Percentiles rank a stretch among this genome's conserved stretches.
These are phyloP conservation scores for Osmerus eperlanus DNA, from an alignment of 2,113 vertebrate genomes.

Conservation along the genomic window DNA sequence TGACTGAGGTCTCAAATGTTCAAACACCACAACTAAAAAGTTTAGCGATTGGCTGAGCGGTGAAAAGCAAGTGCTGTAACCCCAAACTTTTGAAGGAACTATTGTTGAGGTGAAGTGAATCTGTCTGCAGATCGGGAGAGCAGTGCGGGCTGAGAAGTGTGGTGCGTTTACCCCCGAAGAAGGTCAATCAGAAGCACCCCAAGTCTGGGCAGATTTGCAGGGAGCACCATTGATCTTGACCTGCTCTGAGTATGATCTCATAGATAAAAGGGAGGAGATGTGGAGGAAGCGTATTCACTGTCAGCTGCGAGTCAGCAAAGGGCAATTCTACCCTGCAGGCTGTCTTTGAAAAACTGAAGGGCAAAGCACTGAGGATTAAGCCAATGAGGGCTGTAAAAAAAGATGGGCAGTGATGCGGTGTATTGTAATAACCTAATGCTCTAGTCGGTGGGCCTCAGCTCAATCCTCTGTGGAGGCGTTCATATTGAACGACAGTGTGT, in stretches of 20 bases:
- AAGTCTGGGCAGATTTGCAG: constrained; percentile 69
- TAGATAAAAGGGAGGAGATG: constrained; percentile 72
- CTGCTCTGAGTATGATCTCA: constrained; percentile 68
- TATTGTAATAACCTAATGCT: constrained; percentile 56
- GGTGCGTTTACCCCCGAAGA: constrained; percentile 41
- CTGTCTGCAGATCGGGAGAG: constrained; percentile 32
- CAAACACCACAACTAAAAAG: too few species aligned
- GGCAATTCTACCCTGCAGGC: constrained; percentile 74
- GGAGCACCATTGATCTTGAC: constrained; percentile 75
- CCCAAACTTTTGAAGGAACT: constrained; percentile 29
- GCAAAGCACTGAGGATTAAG: constrained; percentile 70
- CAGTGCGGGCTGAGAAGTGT: constrained; percentile 24
- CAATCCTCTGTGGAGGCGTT: constrained; percentile 17
- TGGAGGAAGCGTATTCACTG: constrained; percentile 71
- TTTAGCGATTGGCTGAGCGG: too few species aligned
- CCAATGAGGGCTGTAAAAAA: constrained; percentile 45
- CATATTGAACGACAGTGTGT: constrained; percentile 42
- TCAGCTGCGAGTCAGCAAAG: constrained; percentile 71
- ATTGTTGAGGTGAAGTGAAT: constrained; percentile 12
- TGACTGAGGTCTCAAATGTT: too few species aligned
- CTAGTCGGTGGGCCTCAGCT: constrained; percentile 31
- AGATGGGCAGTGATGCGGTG: constrained; percentile 46
- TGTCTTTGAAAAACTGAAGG: constrained; percentile 75
- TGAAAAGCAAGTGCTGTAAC: not conserved
- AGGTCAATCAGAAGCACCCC: constrained; percentile 71